phyloP scores from a whole-genome alignment of 1,140 invertebrate genomes.

The Nylanderia fulva region DNA sequence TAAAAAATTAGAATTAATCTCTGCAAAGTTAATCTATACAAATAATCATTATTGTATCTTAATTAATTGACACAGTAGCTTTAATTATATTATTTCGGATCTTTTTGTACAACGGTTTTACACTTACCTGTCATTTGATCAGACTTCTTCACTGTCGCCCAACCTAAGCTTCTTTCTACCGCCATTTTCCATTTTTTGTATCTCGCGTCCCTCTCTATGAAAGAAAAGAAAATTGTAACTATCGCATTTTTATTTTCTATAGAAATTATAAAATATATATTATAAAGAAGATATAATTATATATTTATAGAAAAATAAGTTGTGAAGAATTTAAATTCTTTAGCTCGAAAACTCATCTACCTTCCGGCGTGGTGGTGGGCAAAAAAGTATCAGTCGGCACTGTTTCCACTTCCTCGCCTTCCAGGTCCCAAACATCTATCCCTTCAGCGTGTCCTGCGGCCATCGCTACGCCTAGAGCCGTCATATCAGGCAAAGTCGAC shows the following conservation, averaged over 20 bases:
- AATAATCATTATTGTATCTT: no score
- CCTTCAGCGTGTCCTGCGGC: constrained; percentile 94
- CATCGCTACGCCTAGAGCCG: constrained; percentile 96
- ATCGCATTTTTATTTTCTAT: neutral
- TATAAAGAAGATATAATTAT: no score
- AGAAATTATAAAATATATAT: no score
- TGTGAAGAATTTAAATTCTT: neutral
- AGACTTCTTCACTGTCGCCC: constrained; percentile 91
- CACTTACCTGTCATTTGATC: constrained; percentile 90
- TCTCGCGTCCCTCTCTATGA: constrained; percentile 91
- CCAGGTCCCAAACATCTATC: constrained; percentile 88
- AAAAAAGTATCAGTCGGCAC: constrained; percentile 92
- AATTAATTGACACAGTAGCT: neutral
- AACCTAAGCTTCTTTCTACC: constrained; percentile 94
- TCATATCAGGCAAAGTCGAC: constrained; percentile 95
- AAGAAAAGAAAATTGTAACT: constrained; percentile 51
- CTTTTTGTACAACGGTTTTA: constrained; percentile 45
- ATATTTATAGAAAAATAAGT: constrained; percentile 18
- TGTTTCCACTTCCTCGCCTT: constrained; percentile 85
- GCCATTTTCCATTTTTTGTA: constrained; percentile 98
- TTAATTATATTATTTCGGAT: constrained; percentile 5
- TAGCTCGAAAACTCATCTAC: constrained; percentile 82
- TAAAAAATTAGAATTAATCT: no score
- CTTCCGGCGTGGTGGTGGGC: constrained; percentile 91
- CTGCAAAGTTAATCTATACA: no score